phyloP scores from a whole-genome alignment of 1,140 invertebrate genomes.

The Neelides sp. region DNA sequence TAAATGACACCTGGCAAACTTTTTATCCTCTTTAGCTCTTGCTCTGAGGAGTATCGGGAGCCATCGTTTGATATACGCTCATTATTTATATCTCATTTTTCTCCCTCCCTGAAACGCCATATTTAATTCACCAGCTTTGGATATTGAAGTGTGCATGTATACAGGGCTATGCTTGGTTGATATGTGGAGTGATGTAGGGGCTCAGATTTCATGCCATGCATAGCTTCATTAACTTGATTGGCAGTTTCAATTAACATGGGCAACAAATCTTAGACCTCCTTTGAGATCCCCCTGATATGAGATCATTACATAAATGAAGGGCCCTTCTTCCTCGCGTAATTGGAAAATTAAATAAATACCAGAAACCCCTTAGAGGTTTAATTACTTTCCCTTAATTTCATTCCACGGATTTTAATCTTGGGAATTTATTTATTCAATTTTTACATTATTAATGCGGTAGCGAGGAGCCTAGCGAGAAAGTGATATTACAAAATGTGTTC shows the following conservation, averaged over 20 bases:
- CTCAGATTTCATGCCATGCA: conserved; percentile 12
- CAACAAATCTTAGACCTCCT: conserved; percentile 29
- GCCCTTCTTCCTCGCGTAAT: background rate
- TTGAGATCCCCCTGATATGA: conserved; percentile 12
- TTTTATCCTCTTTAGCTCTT: background rate
- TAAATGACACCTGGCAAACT: conserved; percentile 17
- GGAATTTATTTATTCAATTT: too few species aligned
- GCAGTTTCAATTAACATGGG: conserved; percentile 30
- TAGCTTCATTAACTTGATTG: conserved; percentile 24
- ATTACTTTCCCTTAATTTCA: too few species aligned
- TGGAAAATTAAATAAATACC: too few species aligned
- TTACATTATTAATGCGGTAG: too few species aligned
- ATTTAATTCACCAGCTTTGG: background rate
- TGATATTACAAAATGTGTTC: too few species aligned
- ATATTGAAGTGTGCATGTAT: too few species aligned
- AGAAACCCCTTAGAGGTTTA: too few species aligned
- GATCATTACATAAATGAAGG: background rate
- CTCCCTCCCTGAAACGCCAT: background rate
- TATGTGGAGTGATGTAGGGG: too few species aligned
- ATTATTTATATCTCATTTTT: background rate
- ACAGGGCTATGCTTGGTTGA: too few species aligned
- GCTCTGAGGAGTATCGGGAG: background rate
- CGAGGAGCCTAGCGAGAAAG: too few species aligned
- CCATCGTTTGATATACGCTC: background rate
- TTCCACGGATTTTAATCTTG: too few species aligned